Evolutionary conservation across 2,113 vertebrate species (phyloP), one percentile per base, ranked within the genome.

Genomic region (Acinonyx jubatus): DNA sequence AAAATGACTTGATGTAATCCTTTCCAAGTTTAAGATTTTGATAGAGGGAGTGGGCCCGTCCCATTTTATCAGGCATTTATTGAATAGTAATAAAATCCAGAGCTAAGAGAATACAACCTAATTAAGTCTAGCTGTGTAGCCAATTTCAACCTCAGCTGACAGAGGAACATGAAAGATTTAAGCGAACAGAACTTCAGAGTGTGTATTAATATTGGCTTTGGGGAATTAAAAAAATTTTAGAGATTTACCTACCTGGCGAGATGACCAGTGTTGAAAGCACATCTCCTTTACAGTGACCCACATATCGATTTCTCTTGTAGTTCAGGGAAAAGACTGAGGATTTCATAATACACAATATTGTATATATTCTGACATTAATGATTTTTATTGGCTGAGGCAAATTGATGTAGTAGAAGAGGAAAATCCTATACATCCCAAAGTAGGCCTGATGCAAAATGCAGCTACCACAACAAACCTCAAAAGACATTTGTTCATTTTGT

Each of bases 401-500:
- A 69, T 45, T 50, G 41, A 80, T 82, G 29, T 10, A 73, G 45
- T 50, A 8, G 48, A 92, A 96, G 68, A 84, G 73, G 68, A 96
- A 94, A 93, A 92, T 90, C 69, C 45, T 78, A 90, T 96, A 61
- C 41, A 96, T 90, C 31, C 74, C 33, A 61, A 94, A 85, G 89
- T 76, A 81, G 69, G 45, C 65, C 73, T 92, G 93, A 96, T 97
- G 80, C 90, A 97, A 97, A 97, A 96, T 41, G 21, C 97, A 97
- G 89, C 83, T 97, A 98, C 94, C 80, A 97, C 78, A 95, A 94
- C 69, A 97, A 89, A 94, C 76, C 97, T 96, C 92, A 91, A 91
- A 96, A 97, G 92, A 91, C 84, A 5, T 87, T 96, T 98, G 86
- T 97, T 97, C 96, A 90, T 97, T 98, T 97, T 89, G 96, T 89